A percentile compares a stretch with the other conserved stretches of the same genome.
Evolutionary conservation across 2,797 vertebrate genomes (phyloP).

Genomic region (Scleropages formosus): DNA sequence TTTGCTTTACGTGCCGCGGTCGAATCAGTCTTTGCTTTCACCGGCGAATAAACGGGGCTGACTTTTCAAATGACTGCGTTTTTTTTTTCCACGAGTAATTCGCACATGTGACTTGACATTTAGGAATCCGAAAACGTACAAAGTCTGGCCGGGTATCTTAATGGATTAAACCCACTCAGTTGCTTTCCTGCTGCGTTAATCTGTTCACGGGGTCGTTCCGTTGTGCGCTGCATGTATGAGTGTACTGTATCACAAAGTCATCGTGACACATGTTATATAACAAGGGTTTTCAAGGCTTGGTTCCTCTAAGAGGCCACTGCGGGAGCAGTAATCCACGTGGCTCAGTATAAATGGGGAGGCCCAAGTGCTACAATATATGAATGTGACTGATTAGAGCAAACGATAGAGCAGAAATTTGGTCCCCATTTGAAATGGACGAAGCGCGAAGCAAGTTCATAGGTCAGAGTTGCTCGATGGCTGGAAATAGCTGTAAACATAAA

Average conservation of each 20-base stretch:
- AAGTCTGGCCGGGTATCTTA: neutral
- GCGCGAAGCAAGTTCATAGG: neutral
- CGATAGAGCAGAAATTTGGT: neutral
- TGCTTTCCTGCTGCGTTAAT: neutral
- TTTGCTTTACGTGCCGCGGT: neutral
- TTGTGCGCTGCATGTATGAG: neutral
- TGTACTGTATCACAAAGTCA: neutral
- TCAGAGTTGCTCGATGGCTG: neutral
- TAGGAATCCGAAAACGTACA: neutral
- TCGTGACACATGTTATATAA: neutral
- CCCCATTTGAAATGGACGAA: neutral
- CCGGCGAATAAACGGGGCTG: neutral
- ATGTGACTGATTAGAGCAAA: constrained; percentile 5
- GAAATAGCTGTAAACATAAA: constrained; percentile 18
- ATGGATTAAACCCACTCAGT: neutral
- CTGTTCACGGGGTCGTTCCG: neutral
- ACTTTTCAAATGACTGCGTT: neutral
- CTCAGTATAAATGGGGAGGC: neutral
- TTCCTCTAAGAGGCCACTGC: neutral
- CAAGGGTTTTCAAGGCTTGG: too few relatives aligned
- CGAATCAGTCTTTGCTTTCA: neutral
- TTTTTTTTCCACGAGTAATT: neutral
- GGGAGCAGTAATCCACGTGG: too few relatives aligned
- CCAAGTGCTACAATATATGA: neutral
- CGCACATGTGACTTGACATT: neutral